Conservation (phyloP, 2,113 vertebrate genomes). For the Cephalopterus ornatus region DNA sequence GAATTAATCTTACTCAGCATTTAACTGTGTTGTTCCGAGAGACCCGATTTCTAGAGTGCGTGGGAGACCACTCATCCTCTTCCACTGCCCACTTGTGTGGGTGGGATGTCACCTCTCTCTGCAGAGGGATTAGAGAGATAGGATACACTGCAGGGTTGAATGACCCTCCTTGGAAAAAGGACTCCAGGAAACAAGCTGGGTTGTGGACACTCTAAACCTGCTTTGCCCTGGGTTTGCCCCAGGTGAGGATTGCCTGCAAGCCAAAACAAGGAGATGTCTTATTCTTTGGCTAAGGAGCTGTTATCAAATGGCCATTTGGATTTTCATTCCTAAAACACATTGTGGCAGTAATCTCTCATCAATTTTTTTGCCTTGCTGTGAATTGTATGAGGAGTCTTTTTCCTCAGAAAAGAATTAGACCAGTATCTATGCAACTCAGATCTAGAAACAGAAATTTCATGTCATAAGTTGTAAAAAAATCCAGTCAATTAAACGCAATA, state of each 20-base stretch:
- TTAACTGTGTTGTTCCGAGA: neutral
- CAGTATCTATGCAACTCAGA: neutral
- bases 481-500: neutral
- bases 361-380: neutral
- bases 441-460: neutral
- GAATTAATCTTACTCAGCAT: neutral
- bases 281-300: neutral
- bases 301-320: neutral
- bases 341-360: neutral
- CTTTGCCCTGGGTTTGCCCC: neutral
- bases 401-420: neutral
- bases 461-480: neutral
- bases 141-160: neutral
- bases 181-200: neutral
- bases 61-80: neutral
- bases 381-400: neutral
- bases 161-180: neutral
- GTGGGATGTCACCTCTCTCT: neutral
- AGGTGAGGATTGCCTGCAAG: neutral
- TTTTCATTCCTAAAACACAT: neutral
- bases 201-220: neutral
- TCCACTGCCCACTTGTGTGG: too few species aligned
- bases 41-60: neutral
- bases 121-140: neutral
- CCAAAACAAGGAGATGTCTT: neutral